phyloP scores from a whole-genome alignment of 2,888 invertebrate species.

The Aproaerema taeniolella region DNA sequence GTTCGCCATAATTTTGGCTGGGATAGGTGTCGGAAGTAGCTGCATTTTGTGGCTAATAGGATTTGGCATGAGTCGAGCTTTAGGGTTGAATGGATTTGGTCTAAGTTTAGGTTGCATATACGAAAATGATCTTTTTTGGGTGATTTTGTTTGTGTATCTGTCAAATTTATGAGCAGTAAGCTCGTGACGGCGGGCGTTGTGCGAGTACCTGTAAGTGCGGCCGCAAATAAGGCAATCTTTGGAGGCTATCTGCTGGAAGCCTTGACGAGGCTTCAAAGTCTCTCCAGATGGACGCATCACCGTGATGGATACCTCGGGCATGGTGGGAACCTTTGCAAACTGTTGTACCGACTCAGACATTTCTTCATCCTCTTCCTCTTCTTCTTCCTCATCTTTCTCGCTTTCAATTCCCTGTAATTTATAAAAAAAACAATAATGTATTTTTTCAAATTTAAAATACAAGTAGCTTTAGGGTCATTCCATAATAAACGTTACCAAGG shows the following conservation, averaged over 20 bases:
- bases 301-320: constrained; percentile 69
- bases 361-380: constrained; percentile 58
- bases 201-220: constrained; percentile 69
- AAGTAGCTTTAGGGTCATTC: too few relatives aligned
- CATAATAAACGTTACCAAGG: too few relatives aligned
- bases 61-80: constrained; percentile 69
- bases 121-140: constrained; percentile 44
- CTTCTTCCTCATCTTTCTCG: constrained; percentile 61
- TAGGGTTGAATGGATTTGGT: constrained; percentile 71
- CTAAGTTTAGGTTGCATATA: constrained; percentile 62
- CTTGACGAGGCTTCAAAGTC: constrained; percentile 61
- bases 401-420: constrained; percentile 59
- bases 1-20: constrained; percentile 46
- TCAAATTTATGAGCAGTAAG: constrained; percentile 68
- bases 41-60: constrained; percentile 68
- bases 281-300: constrained; percentile 68
- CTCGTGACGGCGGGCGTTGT: constrained; percentile 70
- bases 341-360: constrained; percentile 32
- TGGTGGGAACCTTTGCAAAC: constrained; percentile 43
- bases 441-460: too few relatives aligned
- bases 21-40: constrained; percentile 46
- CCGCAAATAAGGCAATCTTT: constrained; percentile 72
- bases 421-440: too few relatives aligned
- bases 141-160: constrained; percentile 68
- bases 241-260: constrained; percentile 68